phyloP scores from a whole-genome alignment of 2,888 invertebrate genomes.

The Mythimna pallens region DNA sequence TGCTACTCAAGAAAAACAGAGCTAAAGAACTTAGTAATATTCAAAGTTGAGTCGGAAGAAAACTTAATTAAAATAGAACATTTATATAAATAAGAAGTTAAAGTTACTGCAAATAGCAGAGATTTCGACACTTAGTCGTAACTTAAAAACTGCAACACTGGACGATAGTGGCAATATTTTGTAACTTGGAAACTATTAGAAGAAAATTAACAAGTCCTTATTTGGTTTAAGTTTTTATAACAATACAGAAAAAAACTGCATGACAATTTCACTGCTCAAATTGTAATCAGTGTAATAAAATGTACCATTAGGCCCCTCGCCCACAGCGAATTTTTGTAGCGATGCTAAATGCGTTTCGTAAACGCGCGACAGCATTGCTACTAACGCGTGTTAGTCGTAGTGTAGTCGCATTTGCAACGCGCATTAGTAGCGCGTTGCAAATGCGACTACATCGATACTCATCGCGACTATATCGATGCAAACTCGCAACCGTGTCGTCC shows the following conservation, averaged over 20 bases:
- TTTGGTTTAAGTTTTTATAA: background rate
- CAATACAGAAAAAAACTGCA: background rate
- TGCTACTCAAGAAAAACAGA: slow-evolving; percentile 59
- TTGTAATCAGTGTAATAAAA: too few species aligned
- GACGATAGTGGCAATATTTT: slow-evolving; percentile 20
- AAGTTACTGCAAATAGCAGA: slow-evolving; percentile 65
- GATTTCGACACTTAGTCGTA: slow-evolving; percentile 61
- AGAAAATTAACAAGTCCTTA: background rate
- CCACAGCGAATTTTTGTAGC: too few species aligned
- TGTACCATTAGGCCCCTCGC: too few species aligned
- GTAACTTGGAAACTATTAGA: slow-evolving; percentile 4
- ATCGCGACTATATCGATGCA: too few species aligned
- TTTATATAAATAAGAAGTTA: slow-evolving; percentile 71
- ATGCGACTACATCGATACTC: too few species aligned
- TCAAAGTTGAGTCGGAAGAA: slow-evolving; percentile 68
- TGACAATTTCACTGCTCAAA: too few species aligned
- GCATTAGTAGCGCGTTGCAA: too few species aligned
- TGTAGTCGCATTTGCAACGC: too few species aligned
- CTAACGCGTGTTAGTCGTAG: too few species aligned
- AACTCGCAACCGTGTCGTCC: too few species aligned
- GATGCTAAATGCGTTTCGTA: too few species aligned
- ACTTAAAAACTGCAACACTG: slow-evolving; percentile 52
- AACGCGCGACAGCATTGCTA: too few species aligned
- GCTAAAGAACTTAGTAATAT: slow-evolving; percentile 69
- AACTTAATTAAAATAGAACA: slow-evolving; percentile 75